phyloP scores from a whole-genome alignment of 2,888 invertebrate species.

The Troides aeacus region DNA sequence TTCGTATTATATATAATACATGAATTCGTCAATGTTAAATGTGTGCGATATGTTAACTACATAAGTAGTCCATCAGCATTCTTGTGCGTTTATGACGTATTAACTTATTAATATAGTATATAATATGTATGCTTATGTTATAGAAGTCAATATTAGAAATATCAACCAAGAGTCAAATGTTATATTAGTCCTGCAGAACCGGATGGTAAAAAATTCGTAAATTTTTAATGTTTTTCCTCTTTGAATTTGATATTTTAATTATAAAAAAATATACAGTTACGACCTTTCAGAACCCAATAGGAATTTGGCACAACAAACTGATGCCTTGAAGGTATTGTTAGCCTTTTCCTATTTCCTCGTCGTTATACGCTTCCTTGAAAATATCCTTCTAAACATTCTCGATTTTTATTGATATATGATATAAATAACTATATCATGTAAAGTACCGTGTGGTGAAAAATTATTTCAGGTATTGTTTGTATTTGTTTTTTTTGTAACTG shows the following conservation, averaged over 20 bases:
- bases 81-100: not conserved
- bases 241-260: too few relatives aligned
- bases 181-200: not conserved
- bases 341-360: not conserved
- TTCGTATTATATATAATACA: too few relatives aligned
- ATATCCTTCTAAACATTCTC: not conserved
- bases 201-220: conserved; percentile 1
- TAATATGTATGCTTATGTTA: not conserved
- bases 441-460: not conserved
- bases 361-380: not conserved
- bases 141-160: not conserved
- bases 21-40: not conserved
- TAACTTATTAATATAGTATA: not conserved
- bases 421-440: too few relatives aligned
- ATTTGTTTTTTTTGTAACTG: not conserved
- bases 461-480: not conserved
- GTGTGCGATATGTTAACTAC: not conserved
- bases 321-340: conserved; percentile 2
- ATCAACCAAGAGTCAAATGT: not conserved
- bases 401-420: too few relatives aligned
- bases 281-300: not conserved
- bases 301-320: not conserved
- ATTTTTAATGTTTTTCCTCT: not conserved
- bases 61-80: not conserved
- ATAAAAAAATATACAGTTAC: too few relatives aligned